These are phyloP conservation scores for Bovichtus diacanthus DNA, from an alignment of 2,797 vertebrate genomes.

Conservation along the genomic window DNA sequence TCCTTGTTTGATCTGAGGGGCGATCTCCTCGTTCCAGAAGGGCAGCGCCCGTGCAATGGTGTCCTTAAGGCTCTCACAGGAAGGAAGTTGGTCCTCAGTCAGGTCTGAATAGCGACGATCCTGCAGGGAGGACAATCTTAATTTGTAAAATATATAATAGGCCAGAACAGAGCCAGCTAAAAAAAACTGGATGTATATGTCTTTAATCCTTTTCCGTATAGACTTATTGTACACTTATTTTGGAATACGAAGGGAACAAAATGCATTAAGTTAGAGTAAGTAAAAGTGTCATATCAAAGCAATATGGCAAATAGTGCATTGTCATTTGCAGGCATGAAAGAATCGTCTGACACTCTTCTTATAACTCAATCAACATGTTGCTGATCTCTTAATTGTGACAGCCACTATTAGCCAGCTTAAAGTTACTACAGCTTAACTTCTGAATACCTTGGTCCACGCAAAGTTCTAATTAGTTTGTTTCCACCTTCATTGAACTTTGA, in stretches of 20 bases:
- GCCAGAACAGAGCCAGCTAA: background rate
- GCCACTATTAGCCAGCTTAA: background rate
- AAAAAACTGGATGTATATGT: background rate
- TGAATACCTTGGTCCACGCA: slow-evolving; percentile 7
- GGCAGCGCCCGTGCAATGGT: slow-evolving; percentile 93
- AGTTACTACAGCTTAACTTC: background rate
- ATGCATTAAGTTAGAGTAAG: background rate
- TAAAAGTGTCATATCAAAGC: background rate
- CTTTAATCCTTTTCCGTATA: background rate
- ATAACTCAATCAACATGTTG: background rate
- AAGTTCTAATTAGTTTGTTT: slow-evolving; percentile 30
- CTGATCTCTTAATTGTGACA: background rate
- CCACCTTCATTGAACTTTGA: slow-evolving; percentile 70
- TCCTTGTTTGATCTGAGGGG: slow-evolving; percentile 93
- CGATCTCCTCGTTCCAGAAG: slow-evolving; percentile 94
- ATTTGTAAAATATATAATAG: background rate
- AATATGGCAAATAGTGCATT: background rate
- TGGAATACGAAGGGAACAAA: background rate
- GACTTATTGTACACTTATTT: background rate
- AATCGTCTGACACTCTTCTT: background rate
- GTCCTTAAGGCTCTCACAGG: slow-evolving; percentile 94
- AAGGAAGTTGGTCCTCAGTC: slow-evolving; percentile 91
- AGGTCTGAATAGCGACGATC: slow-evolving; percentile 93
- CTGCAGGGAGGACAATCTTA: slow-evolving; percentile 66
- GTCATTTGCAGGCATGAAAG: background rate